phyloP scores from a whole-genome alignment of 2,113 vertebrate species.

The Cottus gobio region DNA sequence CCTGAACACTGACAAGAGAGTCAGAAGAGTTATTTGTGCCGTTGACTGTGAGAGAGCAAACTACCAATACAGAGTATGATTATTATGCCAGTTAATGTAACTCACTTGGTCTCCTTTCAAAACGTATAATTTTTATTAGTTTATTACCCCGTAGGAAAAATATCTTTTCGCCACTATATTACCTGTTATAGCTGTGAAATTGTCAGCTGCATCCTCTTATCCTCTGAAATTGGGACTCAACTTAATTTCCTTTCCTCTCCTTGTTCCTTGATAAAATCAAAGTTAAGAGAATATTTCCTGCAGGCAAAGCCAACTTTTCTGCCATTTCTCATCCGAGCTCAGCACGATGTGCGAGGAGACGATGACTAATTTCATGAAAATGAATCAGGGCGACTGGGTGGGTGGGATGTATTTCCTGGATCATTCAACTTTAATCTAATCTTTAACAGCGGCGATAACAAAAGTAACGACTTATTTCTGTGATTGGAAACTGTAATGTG shows the following conservation, averaged over 20 bases:
- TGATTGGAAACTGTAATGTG: slow-evolving; percentile 52
- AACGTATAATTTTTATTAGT: slow-evolving; percentile 36
- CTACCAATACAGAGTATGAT: slow-evolving; percentile 34
- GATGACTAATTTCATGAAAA: slow-evolving; percentile 73
- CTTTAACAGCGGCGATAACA: slow-evolving; percentile 60
- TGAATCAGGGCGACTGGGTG: slow-evolving; percentile 53
- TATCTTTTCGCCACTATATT: slow-evolving; percentile 25
- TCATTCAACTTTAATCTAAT: slow-evolving; percentile 67
- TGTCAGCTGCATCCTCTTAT: slow-evolving; percentile 54
- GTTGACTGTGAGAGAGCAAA: slow-evolving; percentile 11
- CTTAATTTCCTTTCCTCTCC: slow-evolving; percentile 54
- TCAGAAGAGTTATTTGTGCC: slow-evolving; percentile 19
- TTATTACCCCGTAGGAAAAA: slow-evolving; percentile 32
- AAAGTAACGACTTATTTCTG: slow-evolving; percentile 60
- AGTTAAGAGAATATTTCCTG: slow-evolving; percentile 62
- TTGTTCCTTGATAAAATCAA: slow-evolving; percentile 63
- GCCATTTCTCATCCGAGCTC: slow-evolving; percentile 52
- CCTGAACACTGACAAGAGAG: slow-evolving; percentile 14
- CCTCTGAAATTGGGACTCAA: slow-evolving; percentile 56
- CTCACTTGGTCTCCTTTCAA: slow-evolving; percentile 48
- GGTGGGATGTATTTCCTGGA: slow-evolving; percentile 49
- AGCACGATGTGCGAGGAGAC: slow-evolving; percentile 33
- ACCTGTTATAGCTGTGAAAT: slow-evolving; percentile 42
- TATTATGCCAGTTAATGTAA: slow-evolving; percentile 33
- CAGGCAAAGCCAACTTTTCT: slow-evolving; percentile 60